Conservation (phyloP, 2,797 vertebrate species). For the Florisuga fusca region DNA sequence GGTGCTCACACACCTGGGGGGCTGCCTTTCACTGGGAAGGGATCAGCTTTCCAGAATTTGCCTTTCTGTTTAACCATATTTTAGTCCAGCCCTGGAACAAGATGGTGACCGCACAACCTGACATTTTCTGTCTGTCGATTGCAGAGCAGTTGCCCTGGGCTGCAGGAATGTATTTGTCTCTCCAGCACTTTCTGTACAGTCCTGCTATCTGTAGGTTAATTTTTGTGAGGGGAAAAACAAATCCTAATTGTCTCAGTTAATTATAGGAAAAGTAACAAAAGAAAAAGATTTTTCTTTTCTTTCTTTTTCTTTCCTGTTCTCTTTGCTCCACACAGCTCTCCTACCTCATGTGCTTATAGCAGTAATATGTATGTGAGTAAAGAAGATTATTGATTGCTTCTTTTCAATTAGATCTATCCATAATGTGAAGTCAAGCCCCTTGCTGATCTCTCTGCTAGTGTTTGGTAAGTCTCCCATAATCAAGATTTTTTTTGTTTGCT, state of each 20-base stretch:
- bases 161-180: neutral
- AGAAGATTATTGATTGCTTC: neutral
- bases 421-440: neutral
- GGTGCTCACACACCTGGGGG: neutral
- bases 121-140: neutral
- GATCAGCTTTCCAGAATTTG: neutral
- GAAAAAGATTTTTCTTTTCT: neutral
- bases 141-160: neutral
- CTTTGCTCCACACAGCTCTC: neutral
- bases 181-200: neutral
- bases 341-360: neutral
- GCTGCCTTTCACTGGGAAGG: neutral
- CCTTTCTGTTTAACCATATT: neutral
- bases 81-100: rapidly evolving
- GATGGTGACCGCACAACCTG: neutral
- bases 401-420: neutral
- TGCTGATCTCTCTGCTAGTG: neutral
- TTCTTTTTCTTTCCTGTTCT: neutral
- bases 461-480: neutral
- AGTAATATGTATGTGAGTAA: neutral
- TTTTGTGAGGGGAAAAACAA: neutral
- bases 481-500: neutral
- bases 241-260: neutral
- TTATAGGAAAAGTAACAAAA: neutral
- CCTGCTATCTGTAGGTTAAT: neutral